Percentiles rank a stretch among this genome's conserved stretches.
phyloP scores from a whole-genome alignment of 2,888 invertebrate genomes.

The Ophion costatus region DNA sequence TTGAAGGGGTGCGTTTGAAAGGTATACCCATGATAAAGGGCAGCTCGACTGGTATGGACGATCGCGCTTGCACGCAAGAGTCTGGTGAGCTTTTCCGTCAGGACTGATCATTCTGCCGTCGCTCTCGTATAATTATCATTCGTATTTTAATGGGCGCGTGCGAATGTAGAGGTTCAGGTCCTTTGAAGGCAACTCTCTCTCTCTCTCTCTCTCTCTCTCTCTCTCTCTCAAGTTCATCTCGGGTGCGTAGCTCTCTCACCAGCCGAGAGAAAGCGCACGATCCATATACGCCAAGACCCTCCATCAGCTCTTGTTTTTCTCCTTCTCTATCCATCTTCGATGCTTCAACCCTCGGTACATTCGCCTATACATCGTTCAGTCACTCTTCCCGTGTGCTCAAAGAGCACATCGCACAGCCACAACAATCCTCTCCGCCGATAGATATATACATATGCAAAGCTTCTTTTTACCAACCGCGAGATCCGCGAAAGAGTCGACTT shows the following conservation, averaged over 20 bases:
- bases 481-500: constrained; percentile 51
- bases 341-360: constrained; percentile 55
- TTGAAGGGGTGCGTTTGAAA: constrained; percentile 53
- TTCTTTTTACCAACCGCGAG: constrained; percentile 56
- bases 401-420: constrained; percentile 49
- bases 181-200: constrained; percentile 57
- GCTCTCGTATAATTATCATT: constrained; percentile 83
- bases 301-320: constrained; percentile 59
- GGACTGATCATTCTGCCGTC: constrained; percentile 82
- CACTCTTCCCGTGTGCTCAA: constrained; percentile 66
- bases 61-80: constrained; percentile 73
- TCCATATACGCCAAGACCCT: constrained; percentile 70
- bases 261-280: constrained; percentile 25
- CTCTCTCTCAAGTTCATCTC: neutral
- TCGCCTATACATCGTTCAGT: constrained; percentile 64
- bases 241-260: constrained; percentile 68
- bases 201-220: neutral
- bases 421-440: constrained; percentile 48
- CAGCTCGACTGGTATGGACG: constrained; percentile 77
- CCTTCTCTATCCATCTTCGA: constrained; percentile 62
- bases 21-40: constrained; percentile 66
- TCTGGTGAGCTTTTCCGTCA: constrained; percentile 69
- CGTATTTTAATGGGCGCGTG: constrained; percentile 82
- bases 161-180: constrained; percentile 52
- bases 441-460: constrained; percentile 4